Percentiles rank a stretch among this genome's conserved stretches.
These are phyloP conservation scores for Plemyria rubiginata DNA, from an alignment of 2,888 invertebrate species.

Conservation along the genomic window DNA sequence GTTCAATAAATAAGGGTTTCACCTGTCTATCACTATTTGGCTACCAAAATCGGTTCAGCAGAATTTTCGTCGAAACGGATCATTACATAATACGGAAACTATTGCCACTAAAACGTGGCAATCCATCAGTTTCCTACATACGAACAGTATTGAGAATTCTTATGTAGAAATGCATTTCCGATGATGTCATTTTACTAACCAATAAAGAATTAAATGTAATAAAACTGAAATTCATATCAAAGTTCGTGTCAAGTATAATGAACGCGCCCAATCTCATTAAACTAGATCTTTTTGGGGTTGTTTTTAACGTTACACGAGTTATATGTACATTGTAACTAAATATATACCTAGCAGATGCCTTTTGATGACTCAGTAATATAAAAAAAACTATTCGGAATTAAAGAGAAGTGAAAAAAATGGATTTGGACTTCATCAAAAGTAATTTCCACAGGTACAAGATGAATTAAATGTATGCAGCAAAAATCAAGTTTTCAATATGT, in stretches of 20 bases:
- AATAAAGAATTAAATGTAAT: background rate
- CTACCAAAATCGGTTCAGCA: constrained; percentile 33
- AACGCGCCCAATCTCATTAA: background rate
- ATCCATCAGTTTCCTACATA: constrained; percentile 18
- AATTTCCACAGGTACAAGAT: background rate
- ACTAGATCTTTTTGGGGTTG: too few species aligned
- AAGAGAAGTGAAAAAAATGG: too few species aligned
- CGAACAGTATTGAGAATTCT: constrained; percentile 42
- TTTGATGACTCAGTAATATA: too few species aligned
- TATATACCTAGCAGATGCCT: too few species aligned
- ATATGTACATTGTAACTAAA: too few species aligned
- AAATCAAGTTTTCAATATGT: background rate
- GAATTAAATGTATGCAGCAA: background rate
- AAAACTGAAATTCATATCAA: too few species aligned
- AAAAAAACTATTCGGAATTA: too few species aligned
- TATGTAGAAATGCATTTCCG: constrained; percentile 39
- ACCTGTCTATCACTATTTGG: constrained; percentile 18
- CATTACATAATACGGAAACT: constrained; percentile 18
- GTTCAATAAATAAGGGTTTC: constrained; percentile 27
- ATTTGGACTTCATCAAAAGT: background rate
- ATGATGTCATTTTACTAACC: constrained; percentile 23
- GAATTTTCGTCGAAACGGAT: constrained; percentile 27
- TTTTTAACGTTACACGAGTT: background rate
- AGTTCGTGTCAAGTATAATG: background rate
- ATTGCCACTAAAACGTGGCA: constrained; percentile 39